phyloP scores from a whole-genome alignment of 2,888 invertebrate species.

The Myopa tessellatipennis region DNA sequence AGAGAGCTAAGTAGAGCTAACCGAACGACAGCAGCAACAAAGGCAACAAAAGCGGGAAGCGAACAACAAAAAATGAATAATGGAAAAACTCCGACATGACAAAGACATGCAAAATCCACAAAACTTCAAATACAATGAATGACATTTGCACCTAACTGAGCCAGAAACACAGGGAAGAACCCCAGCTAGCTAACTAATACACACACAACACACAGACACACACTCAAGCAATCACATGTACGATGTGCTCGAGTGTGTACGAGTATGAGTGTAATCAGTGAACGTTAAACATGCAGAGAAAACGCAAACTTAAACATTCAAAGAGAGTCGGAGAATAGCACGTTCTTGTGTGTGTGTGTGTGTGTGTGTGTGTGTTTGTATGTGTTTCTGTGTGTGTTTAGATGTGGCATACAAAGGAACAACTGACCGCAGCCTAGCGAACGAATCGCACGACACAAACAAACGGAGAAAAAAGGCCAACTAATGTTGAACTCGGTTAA shows the following conservation, averaged over 20 bases:
- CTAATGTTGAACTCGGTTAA: slow-evolving; percentile 32
- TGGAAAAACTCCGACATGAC: slow-evolving; percentile 35
- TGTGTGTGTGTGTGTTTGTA: not conserved
- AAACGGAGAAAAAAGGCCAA: slow-evolving; percentile 1
- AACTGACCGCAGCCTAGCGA: slow-evolving; percentile 36
- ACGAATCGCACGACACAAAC: not conserved
- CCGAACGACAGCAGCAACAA: slow-evolving; percentile 13
- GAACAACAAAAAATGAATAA: slow-evolving; percentile 27
- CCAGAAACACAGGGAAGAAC: not conserved
- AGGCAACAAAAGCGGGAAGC: not conserved
- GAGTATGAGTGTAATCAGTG: no score
- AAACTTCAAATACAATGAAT: slow-evolving; percentile 36
- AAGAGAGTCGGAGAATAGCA: not conserved
- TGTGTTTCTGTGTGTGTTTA: slow-evolving; percentile 11
- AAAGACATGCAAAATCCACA: slow-evolving; percentile 39
- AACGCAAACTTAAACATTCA: not conserved
- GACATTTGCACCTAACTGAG: slow-evolving; percentile 35
- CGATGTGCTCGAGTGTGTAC: no score
- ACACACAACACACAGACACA: not conserved
- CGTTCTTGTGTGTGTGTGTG: not conserved
- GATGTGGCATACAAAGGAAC: slow-evolving; percentile 26
- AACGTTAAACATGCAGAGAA: not conserved
- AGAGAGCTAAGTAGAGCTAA: slow-evolving; percentile 1
- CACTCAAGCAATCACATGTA: not conserved
- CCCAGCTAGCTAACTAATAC: not conserved